Evolutionary conservation across 2,888 invertebrate genomes (phyloP), one percentile per base, ranked within the genome.

Genomic region (Atrina japonica): DNA sequence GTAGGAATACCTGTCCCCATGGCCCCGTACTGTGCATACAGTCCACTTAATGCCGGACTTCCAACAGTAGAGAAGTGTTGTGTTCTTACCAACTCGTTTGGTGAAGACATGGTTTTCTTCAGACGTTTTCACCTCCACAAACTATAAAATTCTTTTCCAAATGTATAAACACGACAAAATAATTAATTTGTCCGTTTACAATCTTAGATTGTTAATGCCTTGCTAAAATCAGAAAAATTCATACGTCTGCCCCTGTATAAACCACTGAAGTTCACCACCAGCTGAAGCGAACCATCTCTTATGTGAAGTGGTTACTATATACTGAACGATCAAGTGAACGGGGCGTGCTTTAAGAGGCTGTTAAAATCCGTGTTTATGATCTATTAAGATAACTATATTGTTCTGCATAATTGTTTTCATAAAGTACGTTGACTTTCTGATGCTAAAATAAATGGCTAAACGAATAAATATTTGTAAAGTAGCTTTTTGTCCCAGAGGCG

Each of bases 361-460:
- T 40, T 56, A 40, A 56, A 56, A 56, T 56, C 56, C 56, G 40
- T 56, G 40, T 56, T 56, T 56, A 56, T 56, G 40, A 35, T 21
- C 21, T 23, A 16, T 21, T 30, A n/a, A 43, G 60, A 67, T 60
- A 60, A 23, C 35, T 16, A 29, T 53, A 67, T 73, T 74, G 73
- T 75, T 80, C 73, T 76, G 65, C 77, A 70, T 83, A 81, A 82
- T 83, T 83, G 80, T 81, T 79, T 81, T 80, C 71, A 73, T 75
- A 75, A 63, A 78, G 76, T 67, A 66, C 68, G 77, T 78, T 82
- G 77, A 77, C 80, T 82, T 75, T 70, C 76, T 77, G 81, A 83
- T 79, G 77, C 76, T 75, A 78, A 82, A 83, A 85, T 85, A 85
- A 83, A 85, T 82, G 82, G 76, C 63, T 50, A 66, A 67, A 59